Conservation (phyloP, 1,140 invertebrate genomes). For the Bombyx mandarina region DNA sequence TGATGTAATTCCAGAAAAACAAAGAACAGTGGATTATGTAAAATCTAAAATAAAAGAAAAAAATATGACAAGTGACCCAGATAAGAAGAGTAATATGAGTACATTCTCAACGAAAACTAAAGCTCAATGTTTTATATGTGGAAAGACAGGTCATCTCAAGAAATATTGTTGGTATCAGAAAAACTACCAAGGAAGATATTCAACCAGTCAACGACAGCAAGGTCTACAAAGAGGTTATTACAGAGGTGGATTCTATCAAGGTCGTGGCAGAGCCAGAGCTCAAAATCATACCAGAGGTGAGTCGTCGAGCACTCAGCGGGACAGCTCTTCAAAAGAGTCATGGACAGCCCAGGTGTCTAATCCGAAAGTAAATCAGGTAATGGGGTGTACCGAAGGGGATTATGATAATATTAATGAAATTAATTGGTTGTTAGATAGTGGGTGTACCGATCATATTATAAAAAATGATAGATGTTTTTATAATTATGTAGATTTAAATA, state of each 20-base stretch:
- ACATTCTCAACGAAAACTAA: conserved; percentile 26
- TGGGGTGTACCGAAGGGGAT: conserved; percentile 9
- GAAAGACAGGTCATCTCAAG: conserved; percentile 31
- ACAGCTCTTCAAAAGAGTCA: conserved; percentile 21
- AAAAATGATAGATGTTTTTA: conserved; percentile 40
- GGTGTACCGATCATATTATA: conserved; percentile 46
- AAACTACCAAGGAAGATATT: conserved; percentile 12
- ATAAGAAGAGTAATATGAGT: conserved; percentile 29
- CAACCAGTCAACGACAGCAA: conserved; percentile 8
- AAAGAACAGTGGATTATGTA: conserved; percentile 53
- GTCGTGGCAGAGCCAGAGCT: conserved; percentile 21
- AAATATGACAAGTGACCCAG: conserved; percentile 24
- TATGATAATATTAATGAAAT: conserved; percentile 23
- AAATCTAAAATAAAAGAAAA: conserved; percentile 46
- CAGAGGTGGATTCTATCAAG: conserved; percentile 23
- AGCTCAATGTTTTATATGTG: conserved; percentile 32
- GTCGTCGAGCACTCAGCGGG: too few species aligned
- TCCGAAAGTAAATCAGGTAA: conserved; percentile 12
- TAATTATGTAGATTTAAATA: conserved; percentile 32
- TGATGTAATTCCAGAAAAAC: conserved; percentile 34
- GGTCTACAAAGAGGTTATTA: conserved; percentile 21
- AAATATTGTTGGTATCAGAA: conserved; percentile 19
- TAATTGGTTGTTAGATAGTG: conserved; percentile 42
- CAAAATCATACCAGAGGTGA: conserved; percentile 18
- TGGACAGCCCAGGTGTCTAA: conserved; percentile 26